These are phyloP conservation scores for Barbus barbus DNA, from an alignment of 2,113 vertebrate species.

Conservation along the genomic window DNA sequence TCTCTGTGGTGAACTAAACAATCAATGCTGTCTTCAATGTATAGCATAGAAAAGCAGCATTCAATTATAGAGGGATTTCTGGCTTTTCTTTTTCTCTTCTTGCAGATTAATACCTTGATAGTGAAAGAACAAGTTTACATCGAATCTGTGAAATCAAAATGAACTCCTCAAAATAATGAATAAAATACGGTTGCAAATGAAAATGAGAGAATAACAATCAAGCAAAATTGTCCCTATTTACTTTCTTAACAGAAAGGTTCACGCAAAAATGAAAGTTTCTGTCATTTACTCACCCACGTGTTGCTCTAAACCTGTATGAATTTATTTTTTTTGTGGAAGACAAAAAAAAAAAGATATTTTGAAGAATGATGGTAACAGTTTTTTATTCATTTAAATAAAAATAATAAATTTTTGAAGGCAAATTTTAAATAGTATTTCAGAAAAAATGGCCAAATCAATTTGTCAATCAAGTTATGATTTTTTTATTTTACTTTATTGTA, in stretches of 20 bases:
- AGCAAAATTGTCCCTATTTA: background rate
- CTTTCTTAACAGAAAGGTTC: background rate
- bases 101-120: no score
- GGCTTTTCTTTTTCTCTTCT: no score
- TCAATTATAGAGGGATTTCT: constrained; percentile 14
- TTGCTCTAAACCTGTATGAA: no score
- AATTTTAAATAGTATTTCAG: no score
- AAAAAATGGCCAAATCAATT: no score
- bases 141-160: background rate
- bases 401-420: no score
- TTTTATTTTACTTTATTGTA: no score
- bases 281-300: background rate
- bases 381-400: no score
- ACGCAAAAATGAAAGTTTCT: background rate
- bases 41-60: constrained; percentile 9
- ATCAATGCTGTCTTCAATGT: background rate
- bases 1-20: constrained; percentile 9
- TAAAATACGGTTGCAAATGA: background rate
- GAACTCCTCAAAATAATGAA: background rate
- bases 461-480: no score
- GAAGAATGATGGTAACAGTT: no score
- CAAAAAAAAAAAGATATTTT: no score
- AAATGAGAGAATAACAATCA: background rate
- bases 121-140: background rate
- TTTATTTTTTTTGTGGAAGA: no score